Base-by-base conservation (phyloP, 2,113 vertebrate species). In the Sander vitreus region DNA sequence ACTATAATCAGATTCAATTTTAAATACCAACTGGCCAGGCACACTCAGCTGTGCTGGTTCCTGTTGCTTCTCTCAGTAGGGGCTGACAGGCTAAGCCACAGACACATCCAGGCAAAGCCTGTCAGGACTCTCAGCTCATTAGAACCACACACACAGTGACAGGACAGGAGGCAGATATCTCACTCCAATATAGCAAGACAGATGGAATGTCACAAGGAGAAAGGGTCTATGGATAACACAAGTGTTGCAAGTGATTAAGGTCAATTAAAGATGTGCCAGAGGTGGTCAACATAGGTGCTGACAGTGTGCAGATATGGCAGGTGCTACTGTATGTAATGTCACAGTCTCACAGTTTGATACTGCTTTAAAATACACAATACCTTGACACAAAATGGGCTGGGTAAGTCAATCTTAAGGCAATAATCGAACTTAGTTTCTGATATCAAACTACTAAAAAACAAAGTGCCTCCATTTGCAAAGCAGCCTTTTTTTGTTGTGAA, bases 101-200 rank as follows among this genome's bases (percentile, higher is more conserved):
- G 50, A 83, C 76, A 80, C 72, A 77, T 89, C 54, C 57, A 60
- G 75, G 60, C 65, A 72, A 78, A 89, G 84, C 80, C 88, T 84
- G 88, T 92, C 91, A 80, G 81, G 87, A 83, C 73, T 86, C 78
- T 86, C 79, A 80, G 92, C 89, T 94, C 89, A 92, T 93, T 92
- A 93, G 87, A 80, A 78, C 58, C 88, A 70, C 64, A 70, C 68
- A 71, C 71, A 91, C 81, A 85, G 67, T 27, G 81, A 88, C 85
- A 81, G 73, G 84, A 89, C 86, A 90, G 90, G 80, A 93, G 90
- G 90, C 86, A 75, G 82, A 92, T 79, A 73, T 91, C 92, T 88
- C 92, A 90, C 91, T 88, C 59, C 85, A 75, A 75, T 72, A 85
- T 90, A 89, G 73, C 88, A 53, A 86, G 91, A 87, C 92, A 93